Evolutionary conservation across 2,888 invertebrate species (phyloP), one percentile per base, ranked within the genome.

Genomic region (Habroteleia sp.): DNA sequence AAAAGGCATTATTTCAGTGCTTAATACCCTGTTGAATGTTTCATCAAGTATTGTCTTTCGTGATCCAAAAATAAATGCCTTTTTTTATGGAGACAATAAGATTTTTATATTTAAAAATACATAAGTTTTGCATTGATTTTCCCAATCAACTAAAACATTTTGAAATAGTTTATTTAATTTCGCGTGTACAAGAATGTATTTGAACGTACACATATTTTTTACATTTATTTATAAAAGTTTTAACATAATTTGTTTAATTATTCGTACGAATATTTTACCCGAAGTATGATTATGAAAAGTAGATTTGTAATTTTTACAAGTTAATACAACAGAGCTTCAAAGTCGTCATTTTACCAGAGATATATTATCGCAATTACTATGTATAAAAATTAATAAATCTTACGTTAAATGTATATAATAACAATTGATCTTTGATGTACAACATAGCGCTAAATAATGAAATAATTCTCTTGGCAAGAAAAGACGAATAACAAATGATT

Each of bases 391-490:
- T 25, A 25, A 35, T 35, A 20, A 37, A 29, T 42, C 48, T 62
- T 56, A 56, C 8, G 31, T 41, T 66, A 62, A 58, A 62, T 62
- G 58, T 68, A 68, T 16, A 56, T 74, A 60, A n/a, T n/a, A n/a
- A 66, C 66, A 62, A 62, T 41, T 31, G 65, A 44, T 62, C 68
- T 74, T 74, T 74, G 68, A 68, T 62, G 33, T 66, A 66, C 60
- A 68, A 68, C 52, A 48, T 54, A 74, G 56, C 48, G 23, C 56
- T 68, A 42, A 60, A 60, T 68, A 62, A 63, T 35, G 48, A 65
- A 44, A 50, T 68, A 44, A 69, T 52, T 63, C 56, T 74, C 69
- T 74, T 74, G 74, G 74, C 74, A 74, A 74, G 74, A 74, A 69
- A 58, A 65, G 44, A 46, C 35, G 13, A 58, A 33, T 65, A 69